These are phyloP conservation scores for Elmis aenea DNA, from an alignment of 2,888 invertebrate species.

Conservation along the genomic window DNA sequence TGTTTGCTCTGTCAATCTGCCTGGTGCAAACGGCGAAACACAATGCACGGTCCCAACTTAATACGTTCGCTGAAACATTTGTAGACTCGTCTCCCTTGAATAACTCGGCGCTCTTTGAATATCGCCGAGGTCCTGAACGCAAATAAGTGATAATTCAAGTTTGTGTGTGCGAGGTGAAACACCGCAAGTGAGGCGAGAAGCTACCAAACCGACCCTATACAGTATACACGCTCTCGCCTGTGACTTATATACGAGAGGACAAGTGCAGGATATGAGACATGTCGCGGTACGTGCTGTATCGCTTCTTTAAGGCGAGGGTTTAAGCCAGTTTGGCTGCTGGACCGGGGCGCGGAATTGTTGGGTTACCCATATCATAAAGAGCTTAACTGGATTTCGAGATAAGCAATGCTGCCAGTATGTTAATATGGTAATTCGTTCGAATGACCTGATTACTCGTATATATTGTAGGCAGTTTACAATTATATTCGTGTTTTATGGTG, in stretches of 20 bases:
- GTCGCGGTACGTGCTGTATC: conserved; percentile 30
- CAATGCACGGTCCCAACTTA: too few species aligned
- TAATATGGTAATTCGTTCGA: conserved; percentile 33
- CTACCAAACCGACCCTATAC: conserved; percentile 5
- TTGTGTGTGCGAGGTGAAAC: background rate
- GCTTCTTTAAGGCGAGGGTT: conserved; percentile 11
- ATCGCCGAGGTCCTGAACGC: too few species aligned
- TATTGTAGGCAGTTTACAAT: too few species aligned
- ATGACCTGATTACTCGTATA: conserved; percentile 19
- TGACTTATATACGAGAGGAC: conserved; percentile 29
- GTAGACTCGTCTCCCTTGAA: too few species aligned
- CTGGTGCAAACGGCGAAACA: too few species aligned
- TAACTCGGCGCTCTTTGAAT: too few species aligned
- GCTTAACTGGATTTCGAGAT: conserved; percentile 15
- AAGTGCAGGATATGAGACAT: conserved; percentile 30
- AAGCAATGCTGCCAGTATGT: conserved; percentile 24
- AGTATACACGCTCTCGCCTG: too few species aligned
- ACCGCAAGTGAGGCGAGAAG: conserved; percentile 11
- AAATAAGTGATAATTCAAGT: too few species aligned
- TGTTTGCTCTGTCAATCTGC: too few species aligned
- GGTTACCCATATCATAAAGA: conserved; percentile 11
- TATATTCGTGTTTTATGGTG: too few species aligned
- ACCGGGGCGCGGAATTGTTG: conserved; percentile 9
- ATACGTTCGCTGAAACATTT: too few species aligned
- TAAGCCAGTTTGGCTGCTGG: conserved; percentile 18